Evolutionary conservation across 2,113 vertebrate species (phyloP), one percentile per base, ranked within the genome.

Genomic region (Takifugu bimaculatus): DNA sequence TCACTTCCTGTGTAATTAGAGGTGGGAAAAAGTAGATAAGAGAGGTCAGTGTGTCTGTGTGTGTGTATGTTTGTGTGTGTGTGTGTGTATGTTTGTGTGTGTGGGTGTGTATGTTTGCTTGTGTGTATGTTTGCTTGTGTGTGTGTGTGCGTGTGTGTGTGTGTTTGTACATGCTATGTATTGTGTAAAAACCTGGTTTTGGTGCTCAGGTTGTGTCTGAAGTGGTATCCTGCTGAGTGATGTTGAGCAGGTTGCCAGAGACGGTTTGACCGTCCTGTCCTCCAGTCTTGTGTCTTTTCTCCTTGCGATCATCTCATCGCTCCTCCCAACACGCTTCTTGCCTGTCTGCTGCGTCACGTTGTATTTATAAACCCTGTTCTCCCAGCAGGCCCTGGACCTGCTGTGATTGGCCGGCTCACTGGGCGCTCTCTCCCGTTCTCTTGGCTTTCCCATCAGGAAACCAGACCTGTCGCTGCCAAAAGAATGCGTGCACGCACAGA

Each of bases 311-410:
- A 7, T 28, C 50, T 15, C 44, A 28, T 35, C 55, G 55, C 45
- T 35, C 26, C 54, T 44, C 28, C 32, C 50, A 26, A 45, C 58
- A 27, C n/a, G 59, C 50, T 55, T 42, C 63, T 57, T 58, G 60
- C 63, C 50, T 68, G 66, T 57, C 32, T 5, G 44, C 28, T 43
- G 42, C 48, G 66, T 85, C 78, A 75, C 54, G 6, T 72, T 60
- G 71, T 85, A 86, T 88, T 88, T 85, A 81, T 81, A 85, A 75
- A 69, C 25, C 35, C 26, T 39, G 50, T 1, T 61, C 65, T 79
- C 80, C 77, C 79, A 56, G 78, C 65, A 13, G 82, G 55, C 63
- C 53, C 6, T 9, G 13, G 61, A 53, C 68, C 58, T 0, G 3
- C 65, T 42, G 70, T 13, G 65, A 79, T 74, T 74, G 80, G 81